phyloP scores from a whole-genome alignment of 2,888 invertebrate genomes.

The Lasioglossum marginatum region DNA sequence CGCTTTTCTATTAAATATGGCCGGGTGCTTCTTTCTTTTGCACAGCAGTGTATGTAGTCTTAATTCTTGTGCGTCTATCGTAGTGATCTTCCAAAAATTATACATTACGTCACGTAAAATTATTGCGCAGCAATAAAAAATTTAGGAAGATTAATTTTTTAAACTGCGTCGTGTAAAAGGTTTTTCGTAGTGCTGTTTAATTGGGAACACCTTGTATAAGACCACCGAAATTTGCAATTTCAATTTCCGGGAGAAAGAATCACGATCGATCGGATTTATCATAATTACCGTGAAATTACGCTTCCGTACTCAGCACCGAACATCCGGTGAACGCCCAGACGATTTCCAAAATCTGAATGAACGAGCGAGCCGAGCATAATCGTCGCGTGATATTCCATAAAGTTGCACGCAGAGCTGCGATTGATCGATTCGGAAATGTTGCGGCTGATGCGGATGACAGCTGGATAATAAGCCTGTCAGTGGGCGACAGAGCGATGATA shows the following conservation, averaged over 20 bases:
- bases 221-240: not conserved
- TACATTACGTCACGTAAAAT: too few relatives aligned
- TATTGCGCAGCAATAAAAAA: too few relatives aligned
- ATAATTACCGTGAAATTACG: conserved; percentile 6
- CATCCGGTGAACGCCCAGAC: not conserved
- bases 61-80: too few relatives aligned
- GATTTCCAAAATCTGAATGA: not conserved
- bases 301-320: not conserved
- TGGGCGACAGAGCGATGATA: conserved; percentile 11
- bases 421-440: conserved; percentile 63
- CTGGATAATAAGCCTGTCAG: conserved; percentile 57
- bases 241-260: not conserved
- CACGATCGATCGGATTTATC: not conserved
- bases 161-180: not conserved
- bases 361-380: conserved; percentile 35
- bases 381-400: conserved; percentile 30
- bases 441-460: conserved; percentile 54
- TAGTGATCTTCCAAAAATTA: too few relatives aligned
- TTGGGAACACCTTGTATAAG: not conserved
- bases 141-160: not conserved
- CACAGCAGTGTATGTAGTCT: too few relatives aligned
- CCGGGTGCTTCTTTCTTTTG: too few relatives aligned
- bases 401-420: conserved; percentile 42
- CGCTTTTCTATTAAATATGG: too few relatives aligned
- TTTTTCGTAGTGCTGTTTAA: not conserved